Percentiles rank a stretch among this genome's conserved stretches.
Conservation (phyloP, 2,797 vertebrate species). For the Odontamblyopus lacepedii region DNA sequence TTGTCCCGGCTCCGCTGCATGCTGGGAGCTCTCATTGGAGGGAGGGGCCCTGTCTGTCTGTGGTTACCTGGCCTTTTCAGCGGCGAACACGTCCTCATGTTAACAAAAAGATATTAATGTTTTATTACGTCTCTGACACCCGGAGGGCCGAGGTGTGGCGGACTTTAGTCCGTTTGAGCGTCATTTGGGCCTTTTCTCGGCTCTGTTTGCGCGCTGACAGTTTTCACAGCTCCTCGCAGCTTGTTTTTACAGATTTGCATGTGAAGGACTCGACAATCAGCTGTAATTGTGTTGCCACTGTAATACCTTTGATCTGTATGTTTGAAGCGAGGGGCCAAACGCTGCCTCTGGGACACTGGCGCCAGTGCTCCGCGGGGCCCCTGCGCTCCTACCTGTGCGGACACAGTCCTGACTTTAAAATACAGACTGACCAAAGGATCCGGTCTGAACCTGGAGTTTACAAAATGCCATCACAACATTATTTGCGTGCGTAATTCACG, state of each 20-base stretch:
- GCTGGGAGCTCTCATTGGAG: constrained; percentile 27
- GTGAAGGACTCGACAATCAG: constrained; percentile 62
- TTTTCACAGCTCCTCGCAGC: constrained; percentile 39
- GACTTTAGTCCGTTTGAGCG: constrained; percentile 2
- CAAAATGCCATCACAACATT: not conserved
- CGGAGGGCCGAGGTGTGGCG: not conserved
- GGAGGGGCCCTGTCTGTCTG: constrained; percentile 9
- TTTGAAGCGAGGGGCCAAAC: constrained; percentile 70
- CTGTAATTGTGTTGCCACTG: constrained; percentile 75
- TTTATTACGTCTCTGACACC: not conserved
- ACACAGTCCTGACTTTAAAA: not conserved
- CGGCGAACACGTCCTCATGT: not conserved
- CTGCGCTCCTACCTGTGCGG: not conserved
- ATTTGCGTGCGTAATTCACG: not conserved
- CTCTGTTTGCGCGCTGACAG: constrained; percentile 29
- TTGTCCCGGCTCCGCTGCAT: constrained; percentile 45
- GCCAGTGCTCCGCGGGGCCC: constrained; percentile 63
- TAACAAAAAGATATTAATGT: constrained; percentile 15
- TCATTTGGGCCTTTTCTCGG: constrained; percentile 5
- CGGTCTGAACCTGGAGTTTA: not conserved
- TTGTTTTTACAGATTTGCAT: constrained; percentile 69
- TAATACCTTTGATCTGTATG: constrained; percentile 77
- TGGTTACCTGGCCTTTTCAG: not conserved
- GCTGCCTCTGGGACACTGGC: constrained; percentile 54
- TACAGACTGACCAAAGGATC: not conserved